phyloP scores from a whole-genome alignment of 2,888 invertebrate species.

The Exephanes ischioxanthus region DNA sequence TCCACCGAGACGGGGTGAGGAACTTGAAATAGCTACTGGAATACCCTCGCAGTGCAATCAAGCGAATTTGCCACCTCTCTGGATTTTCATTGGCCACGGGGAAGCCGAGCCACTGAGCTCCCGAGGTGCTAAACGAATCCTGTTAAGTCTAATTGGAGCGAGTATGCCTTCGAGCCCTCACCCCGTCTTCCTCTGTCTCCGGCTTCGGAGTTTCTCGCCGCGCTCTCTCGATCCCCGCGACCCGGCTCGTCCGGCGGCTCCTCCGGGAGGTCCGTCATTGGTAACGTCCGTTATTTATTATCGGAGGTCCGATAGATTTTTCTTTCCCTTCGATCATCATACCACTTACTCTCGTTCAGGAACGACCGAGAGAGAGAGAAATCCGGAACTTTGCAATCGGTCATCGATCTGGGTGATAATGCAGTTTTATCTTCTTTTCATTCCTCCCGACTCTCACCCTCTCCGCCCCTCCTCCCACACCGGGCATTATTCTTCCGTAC shows the following conservation, averaged over 20 bases:
- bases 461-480: neutral
- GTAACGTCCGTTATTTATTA: slow-evolving; percentile 63
- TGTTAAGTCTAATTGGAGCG: slow-evolving; percentile 68
- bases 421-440: slow-evolving; percentile 13
- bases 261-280: slow-evolving; percentile 60
- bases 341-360: slow-evolving; percentile 8
- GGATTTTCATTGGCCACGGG: slow-evolving; percentile 62
- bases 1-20: neutral
- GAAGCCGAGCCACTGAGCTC: slow-evolving; percentile 57
- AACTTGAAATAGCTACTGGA: slow-evolving; percentile 39
- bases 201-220: slow-evolving; percentile 38
- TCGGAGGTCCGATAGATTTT: slow-evolving; percentile 55
- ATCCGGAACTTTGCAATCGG: slow-evolving; percentile 59
- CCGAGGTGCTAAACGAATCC: slow-evolving; percentile 68
- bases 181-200: slow-evolving; percentile 57
- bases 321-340: neutral
- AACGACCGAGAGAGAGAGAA: slow-evolving; percentile 20
- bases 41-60: slow-evolving; percentile 53
- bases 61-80: slow-evolving; percentile 64
- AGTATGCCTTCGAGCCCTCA: slow-evolving; percentile 53
- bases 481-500: slow-evolving; percentile 9
- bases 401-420: slow-evolving; percentile 61
- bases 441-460: neutral
- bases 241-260: slow-evolving; percentile 6
- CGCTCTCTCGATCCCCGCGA: slow-evolving; percentile 33